Evolutionary conservation across 2,888 invertebrate species (phyloP).

Genomic region (Atrina japonica): DNA sequence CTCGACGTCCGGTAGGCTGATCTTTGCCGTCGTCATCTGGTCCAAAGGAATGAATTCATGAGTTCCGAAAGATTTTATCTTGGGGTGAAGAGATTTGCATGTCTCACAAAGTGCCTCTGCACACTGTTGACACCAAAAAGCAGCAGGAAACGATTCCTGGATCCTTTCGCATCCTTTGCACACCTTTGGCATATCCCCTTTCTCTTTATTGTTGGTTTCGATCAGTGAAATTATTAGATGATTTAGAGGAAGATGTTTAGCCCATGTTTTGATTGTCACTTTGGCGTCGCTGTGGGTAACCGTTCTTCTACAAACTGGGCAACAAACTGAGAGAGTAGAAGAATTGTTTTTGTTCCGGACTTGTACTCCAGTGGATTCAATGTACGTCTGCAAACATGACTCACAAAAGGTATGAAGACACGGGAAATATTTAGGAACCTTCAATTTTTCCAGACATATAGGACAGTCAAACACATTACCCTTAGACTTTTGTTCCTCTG

Average conservation of each 20-base stretch:
- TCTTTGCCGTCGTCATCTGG: not conserved
- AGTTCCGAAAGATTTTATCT: not conserved
- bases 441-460: too few species aligned
- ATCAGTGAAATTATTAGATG: not conserved
- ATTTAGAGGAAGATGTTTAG: slow-evolving; percentile 6
- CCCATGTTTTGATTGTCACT: not conserved
- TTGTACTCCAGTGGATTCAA: too few species aligned
- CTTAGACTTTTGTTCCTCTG: too few species aligned
- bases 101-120: slow-evolving; percentile 17
- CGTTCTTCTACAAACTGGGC: slow-evolving; percentile 13
- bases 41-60: not conserved
- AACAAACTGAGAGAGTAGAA: not conserved
- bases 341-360: too few species aligned
- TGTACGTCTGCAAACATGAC: too few species aligned
- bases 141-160: not conserved
- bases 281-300: not conserved
- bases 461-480: too few species aligned
- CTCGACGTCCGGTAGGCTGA: not conserved
- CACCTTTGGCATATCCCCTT: not conserved
- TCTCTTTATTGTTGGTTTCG: not conserved
- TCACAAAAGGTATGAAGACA: too few species aligned
- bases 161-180: slow-evolving; percentile 3
- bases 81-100: not conserved
- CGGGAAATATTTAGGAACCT: too few species aligned
- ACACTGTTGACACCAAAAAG: slow-evolving; percentile 17